Evolutionary conservation across 1,140 invertebrate genomes (phyloP).

Genomic region (Lepidurus apus): DNA sequence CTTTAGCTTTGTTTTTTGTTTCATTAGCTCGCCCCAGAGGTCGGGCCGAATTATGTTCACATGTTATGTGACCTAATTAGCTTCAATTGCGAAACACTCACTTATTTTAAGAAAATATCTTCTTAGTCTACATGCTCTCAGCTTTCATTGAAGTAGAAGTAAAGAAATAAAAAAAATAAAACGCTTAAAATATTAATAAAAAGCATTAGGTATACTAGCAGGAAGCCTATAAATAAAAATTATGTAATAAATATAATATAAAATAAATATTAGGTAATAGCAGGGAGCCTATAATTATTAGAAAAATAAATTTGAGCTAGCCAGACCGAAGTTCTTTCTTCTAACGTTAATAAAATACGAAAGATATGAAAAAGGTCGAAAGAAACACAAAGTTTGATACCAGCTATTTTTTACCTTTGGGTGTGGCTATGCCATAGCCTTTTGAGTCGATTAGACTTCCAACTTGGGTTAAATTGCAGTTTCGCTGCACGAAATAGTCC

Average conservation of each 20-base stretch:
- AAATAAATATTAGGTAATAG: background rate
- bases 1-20: too few species aligned
- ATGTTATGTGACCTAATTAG: too few species aligned
- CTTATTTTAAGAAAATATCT: too few species aligned
- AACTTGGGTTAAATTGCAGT: conserved; percentile 91
- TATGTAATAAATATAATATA: too few species aligned
- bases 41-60: too few species aligned
- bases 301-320: background rate
- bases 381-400: background rate
- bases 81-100: too few species aligned
- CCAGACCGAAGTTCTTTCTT: background rate
- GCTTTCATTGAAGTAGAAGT: too few species aligned
- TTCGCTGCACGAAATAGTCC: conserved; percentile 78
- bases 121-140: too few species aligned
- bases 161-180: too few species aligned
- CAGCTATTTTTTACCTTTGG: conserved; percentile 55
- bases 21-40: too few species aligned
- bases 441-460: conserved; percentile 86
- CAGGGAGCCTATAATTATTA: background rate
- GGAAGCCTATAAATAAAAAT: background rate
- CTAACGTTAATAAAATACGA: background rate
- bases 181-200: too few species aligned
- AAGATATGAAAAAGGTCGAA: background rate
- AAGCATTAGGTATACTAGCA: background rate
- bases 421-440: conserved; percentile 82